Evolutionary conservation across 2,797 vertebrate species (phyloP), one percentile per base, ranked within the genome.

Genomic region (Chloroceryle amazona): DNA sequence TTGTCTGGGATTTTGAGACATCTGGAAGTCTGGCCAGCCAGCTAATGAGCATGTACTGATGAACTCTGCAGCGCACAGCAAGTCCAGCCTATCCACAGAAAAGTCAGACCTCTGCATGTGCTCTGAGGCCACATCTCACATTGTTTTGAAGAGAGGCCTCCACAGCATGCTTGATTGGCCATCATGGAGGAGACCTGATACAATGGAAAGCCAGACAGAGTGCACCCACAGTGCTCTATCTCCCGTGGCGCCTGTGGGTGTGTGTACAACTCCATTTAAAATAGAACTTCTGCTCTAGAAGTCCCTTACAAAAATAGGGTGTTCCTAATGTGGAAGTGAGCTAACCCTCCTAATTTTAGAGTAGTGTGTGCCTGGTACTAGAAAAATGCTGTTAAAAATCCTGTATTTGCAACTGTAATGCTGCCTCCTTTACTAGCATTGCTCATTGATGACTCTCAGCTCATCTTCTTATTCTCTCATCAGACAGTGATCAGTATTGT

Each of bases 1-100:
- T 95, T 96, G 93, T 96, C 92, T 96, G 96, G 96, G 81, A 93
- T 96, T 96, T 89, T 92, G 63, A 96, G 95, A 96, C 96, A 97
- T 96, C 96, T 96, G 96, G 96, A 92, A 94, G 92, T 96, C 96
- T 95, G 93, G 86, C 71, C 92, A 92, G 95, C 74, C 86, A 49
- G 9, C 86, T 96, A 96, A 96, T 89, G 95, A 96, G 89, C 80
- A 3, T 72, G 88, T 70, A 90, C 92, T 92, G 93, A 84, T 96
- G 96, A 95, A 93, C 94, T 95, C 86, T 41, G 60, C 37, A n/a
- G 89, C 1, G 0, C 92, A 16, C 60, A 46, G 74, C 1, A 3
- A 73, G 55, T 60, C 62, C 39, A 8, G 51, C 95, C 86, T 37
- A 5, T 86, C 66, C 19, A 1, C 83, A 89, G 81, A 75, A 70